Evolutionary conservation across 2,113 vertebrate genomes (phyloP).

Genomic region (Phaethon lepturus): DNA sequence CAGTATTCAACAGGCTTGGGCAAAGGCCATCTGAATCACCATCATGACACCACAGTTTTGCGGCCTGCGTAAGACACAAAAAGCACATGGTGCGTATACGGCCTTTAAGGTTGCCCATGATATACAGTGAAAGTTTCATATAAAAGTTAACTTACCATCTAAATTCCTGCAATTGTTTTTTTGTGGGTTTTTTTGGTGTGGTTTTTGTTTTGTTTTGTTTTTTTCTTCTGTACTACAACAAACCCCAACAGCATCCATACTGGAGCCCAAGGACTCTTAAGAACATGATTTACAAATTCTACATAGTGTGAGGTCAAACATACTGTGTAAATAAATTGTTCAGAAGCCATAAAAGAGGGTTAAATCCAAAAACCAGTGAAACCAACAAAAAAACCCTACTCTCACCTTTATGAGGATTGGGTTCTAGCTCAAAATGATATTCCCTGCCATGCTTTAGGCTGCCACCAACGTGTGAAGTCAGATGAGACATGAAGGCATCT

Average conservation of each 20-base stretch:
- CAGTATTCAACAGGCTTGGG: background rate
- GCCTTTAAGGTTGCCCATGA: background rate
- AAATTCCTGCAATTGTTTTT: background rate
- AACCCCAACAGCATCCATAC: background rate
- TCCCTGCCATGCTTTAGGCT: background rate
- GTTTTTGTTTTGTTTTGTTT: background rate
- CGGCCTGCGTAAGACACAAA: background rate
- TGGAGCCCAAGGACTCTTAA: background rate
- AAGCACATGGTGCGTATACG: background rate
- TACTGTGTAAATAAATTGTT: background rate
- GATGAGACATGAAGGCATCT: background rate
- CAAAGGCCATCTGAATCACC: background rate
- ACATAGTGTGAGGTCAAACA: fast-evolving
- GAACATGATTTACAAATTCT: background rate
- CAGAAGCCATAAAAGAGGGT: background rate
- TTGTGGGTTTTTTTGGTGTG: no score
- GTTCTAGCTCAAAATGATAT: background rate
- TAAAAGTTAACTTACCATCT: background rate
- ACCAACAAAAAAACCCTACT: background rate
- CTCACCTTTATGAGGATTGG: background rate
- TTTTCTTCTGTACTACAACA: background rate
- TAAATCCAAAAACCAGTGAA: background rate
- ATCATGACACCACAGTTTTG: background rate
- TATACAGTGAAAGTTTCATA: background rate
- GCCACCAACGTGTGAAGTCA: background rate